Evolutionary conservation across 2,888 invertebrate genomes (phyloP).

Genomic region (Drosophila nigritarsus): DNA sequence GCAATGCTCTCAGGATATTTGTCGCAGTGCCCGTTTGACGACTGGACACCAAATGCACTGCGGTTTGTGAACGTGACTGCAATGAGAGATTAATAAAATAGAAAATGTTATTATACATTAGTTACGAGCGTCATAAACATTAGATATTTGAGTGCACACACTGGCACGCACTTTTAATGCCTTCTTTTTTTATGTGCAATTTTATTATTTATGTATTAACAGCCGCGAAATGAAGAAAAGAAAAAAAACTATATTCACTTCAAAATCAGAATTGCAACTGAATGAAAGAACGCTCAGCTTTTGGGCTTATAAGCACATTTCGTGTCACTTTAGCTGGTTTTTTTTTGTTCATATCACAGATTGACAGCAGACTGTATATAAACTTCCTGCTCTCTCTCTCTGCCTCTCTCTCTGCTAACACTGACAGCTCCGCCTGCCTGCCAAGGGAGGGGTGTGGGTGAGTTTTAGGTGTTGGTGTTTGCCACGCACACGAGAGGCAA

Average conservation of each 20-base stretch:
- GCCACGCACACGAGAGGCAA: slow-evolving; percentile 70
- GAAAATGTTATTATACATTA: background rate
- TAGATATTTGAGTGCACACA: slow-evolving; percentile 9
- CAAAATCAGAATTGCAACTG: slow-evolving; percentile 75
- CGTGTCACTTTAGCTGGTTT: slow-evolving; percentile 69
- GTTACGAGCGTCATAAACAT: slow-evolving; percentile 1
- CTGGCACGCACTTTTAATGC: slow-evolving; percentile 40
- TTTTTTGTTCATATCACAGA: slow-evolving; percentile 68
- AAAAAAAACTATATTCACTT: slow-evolving; percentile 66
- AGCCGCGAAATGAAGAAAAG: slow-evolving; percentile 5
- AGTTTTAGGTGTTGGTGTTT: slow-evolving; percentile 48
- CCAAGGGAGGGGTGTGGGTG: background rate
- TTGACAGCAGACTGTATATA: slow-evolving; percentile 65
- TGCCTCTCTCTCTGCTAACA: slow-evolving; percentile 7
- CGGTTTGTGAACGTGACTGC: slow-evolving; percentile 96
- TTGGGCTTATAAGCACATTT: slow-evolving; percentile 75
- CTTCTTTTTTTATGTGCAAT: slow-evolving; percentile 23
- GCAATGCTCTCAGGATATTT: slow-evolving; percentile 93
- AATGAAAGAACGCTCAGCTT: slow-evolving; percentile 56
- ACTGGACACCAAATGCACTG: slow-evolving; percentile 97
- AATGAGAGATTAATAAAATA: slow-evolving; percentile 24
- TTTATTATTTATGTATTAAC: slow-evolving; percentile 17
- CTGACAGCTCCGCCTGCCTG: slow-evolving; percentile 49
- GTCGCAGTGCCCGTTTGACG: slow-evolving; percentile 97
- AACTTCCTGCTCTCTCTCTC: slow-evolving; percentile 48